Conservation (phyloP, 37 sponge, comb jelly and placozoan genomes). For the Chondrilla cf. caribensis region DNA sequence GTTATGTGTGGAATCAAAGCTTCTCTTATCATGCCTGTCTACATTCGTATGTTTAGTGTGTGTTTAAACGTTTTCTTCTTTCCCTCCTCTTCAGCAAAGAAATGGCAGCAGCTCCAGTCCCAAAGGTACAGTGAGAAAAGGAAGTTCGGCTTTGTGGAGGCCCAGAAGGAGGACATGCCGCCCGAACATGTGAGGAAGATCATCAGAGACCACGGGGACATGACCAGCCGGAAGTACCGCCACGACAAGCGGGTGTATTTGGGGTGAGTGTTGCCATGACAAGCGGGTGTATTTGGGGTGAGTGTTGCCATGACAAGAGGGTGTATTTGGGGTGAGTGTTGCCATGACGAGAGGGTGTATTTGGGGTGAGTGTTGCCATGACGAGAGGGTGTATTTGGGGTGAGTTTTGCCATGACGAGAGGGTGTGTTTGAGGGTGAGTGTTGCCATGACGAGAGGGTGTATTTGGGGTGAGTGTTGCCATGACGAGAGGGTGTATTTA, state of each 20-base stretch:
- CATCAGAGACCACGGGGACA: constrained; percentile 99
- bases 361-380: constrained; percentile 98
- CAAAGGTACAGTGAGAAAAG: constrained; percentile 98
- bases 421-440: constrained; percentile 95
- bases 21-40: too few species aligned
- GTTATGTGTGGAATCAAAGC: too few species aligned
- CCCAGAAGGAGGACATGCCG: constrained; percentile 99
- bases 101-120: constrained; percentile 99
- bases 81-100: constrained; percentile 63
- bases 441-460: constrained; percentile 97
- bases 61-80: too few species aligned
- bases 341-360: too few species aligned
- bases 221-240: constrained; percentile 97
- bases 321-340: constrained; percentile 96
- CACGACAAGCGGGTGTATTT: constrained; percentile 99
- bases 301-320: constrained; percentile 98
- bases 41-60: too few species aligned
- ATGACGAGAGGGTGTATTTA: constrained; percentile 98
- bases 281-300: constrained; percentile 99
- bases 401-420: constrained; percentile 68
- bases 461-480: constrained; percentile 98
- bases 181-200: constrained; percentile 99
- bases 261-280: constrained; percentile 92
- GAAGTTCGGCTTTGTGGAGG: constrained; percentile 99
- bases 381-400: constrained; percentile 99